Evolutionary conservation across 2,797 vertebrate species (phyloP), one percentile per base, ranked within the genome.

Genomic region (Cossypha niveicapilla): DNA sequence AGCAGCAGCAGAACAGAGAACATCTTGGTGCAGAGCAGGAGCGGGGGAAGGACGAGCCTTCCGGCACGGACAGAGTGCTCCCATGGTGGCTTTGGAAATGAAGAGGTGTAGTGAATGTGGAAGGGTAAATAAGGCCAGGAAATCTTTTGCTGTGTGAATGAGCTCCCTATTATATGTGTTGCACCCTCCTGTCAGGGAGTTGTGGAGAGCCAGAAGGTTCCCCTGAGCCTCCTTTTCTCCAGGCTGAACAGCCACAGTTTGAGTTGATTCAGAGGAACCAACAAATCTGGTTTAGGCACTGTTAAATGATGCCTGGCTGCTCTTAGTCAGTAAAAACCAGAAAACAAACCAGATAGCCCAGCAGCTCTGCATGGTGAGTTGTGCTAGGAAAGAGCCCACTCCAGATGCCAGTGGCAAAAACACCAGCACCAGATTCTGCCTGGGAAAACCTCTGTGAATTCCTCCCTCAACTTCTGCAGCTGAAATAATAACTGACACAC

Each of bases 91-190:
- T 56, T 32, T 60, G 42, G 23, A 80, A 77, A 61, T 41, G 21
- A 68, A 77, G 68, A 89, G 30, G 19, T 60, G 61, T 3, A 79
- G 14, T n/a, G 19, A 83, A 45, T 21, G 19, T 30, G 32, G 21
- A 51, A 45, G 73, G 68, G 21, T 67, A 78, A 42, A 61, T 67
- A 83, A 89, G 84, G 91, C 57, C 93, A 87, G 75, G 57, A 87
- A 63, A 61, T 27, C 45, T 47, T 51, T 10, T 44, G 17, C 54
- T 56, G 21, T 23, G 16, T 72, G 75, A 62, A 68, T 32, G 27
- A 92, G 32, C 50, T 85, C 48, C 18, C 15, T 67, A 1, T 12
- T 73, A 4, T 53, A 66, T 58, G 50, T 57, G 30, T 21, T 50
- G 37, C 61, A 16, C 4, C 27, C 50, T 65, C 32, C 27, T 45